Evolutionary conservation across 2,113 vertebrate genomes (phyloP).

Genomic region (Hyla sarda): DNA sequence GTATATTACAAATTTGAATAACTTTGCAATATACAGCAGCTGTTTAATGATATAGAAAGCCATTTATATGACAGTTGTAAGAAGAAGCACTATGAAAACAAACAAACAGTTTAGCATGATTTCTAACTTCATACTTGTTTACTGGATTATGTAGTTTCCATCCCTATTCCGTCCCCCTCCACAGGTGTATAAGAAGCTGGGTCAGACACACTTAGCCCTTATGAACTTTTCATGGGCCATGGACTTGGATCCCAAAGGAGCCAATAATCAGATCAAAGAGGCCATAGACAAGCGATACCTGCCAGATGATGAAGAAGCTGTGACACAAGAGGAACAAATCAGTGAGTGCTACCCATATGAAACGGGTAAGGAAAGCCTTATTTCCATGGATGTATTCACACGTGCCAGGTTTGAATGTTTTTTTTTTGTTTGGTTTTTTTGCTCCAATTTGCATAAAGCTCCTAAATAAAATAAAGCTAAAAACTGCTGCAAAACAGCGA

Average conservation of each 20-base stretch:
- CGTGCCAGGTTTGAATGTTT: not conserved
- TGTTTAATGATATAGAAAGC: too few relatives aligned
- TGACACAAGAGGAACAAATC: conserved; percentile 84
- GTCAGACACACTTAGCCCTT: conserved; percentile 94
- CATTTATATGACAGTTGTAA: too few relatives aligned
- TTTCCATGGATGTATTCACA: not conserved
- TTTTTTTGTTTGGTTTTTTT: not conserved
- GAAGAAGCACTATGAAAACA: too few relatives aligned
- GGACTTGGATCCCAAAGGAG: conserved; percentile 98
- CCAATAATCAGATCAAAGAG: conserved; percentile 99
- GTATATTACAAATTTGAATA: too few relatives aligned
- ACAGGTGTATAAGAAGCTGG: conserved; percentile 98
- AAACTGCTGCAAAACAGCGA: too few relatives aligned
- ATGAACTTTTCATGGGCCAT: conserved; percentile 99
- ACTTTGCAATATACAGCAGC: too few relatives aligned
- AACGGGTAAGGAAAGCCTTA: conserved; percentile 67
- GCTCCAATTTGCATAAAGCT: too few relatives aligned
- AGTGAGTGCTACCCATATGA: conserved; percentile 77
- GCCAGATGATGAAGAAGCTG: conserved; percentile 93
- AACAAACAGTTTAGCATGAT: too few relatives aligned
- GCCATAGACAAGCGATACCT: conserved; percentile 98
- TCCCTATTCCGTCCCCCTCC: not conserved
- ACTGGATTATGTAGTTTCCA: too few relatives aligned
- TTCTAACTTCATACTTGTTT: too few relatives aligned
- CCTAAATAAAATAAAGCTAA: too few relatives aligned